These are phyloP conservation scores for Pycnonotus jocosus DNA, from an alignment of 2,113 vertebrate species.

Conservation along the genomic window DNA sequence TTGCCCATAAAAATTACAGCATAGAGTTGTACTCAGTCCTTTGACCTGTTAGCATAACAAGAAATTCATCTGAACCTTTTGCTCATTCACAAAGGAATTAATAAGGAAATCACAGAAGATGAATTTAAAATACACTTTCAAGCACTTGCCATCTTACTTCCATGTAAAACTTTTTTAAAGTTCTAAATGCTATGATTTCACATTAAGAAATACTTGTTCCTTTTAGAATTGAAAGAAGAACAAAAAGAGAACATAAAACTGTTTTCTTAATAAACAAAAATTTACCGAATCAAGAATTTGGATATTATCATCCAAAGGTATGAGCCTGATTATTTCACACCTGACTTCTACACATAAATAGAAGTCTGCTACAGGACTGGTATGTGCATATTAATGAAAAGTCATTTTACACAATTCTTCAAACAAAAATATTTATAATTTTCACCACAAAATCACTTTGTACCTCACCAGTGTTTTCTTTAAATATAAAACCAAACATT, in stretches of 20 bases:
- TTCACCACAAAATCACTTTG: slow-evolving; percentile 39
- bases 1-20: not conserved
- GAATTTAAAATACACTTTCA: not conserved
- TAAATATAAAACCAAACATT: slow-evolving; percentile 43
- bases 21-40: not conserved
- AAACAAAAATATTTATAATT: slow-evolving; percentile 40
- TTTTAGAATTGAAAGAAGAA: not conserved
- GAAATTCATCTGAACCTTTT: not conserved
- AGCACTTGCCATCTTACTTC: not conserved
- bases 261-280: not conserved
- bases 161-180: not conserved
- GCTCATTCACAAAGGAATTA: not conserved
- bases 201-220: not conserved
- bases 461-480: slow-evolving; percentile 25
- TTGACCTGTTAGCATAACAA: not conserved
- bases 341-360: not conserved
- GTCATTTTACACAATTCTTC: slow-evolving; percentile 42
- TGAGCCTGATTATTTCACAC: not conserved
- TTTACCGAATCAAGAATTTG: not conserved
- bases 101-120: not conserved
- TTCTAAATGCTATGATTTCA: not conserved
- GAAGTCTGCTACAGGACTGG: not conserved
- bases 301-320: not conserved
- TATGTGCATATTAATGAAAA: not conserved
- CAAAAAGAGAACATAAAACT: not conserved